These are phyloP conservation scores for Platichthys flesus DNA, from an alignment of 2,113 vertebrate species.

Conservation along the genomic window DNA sequence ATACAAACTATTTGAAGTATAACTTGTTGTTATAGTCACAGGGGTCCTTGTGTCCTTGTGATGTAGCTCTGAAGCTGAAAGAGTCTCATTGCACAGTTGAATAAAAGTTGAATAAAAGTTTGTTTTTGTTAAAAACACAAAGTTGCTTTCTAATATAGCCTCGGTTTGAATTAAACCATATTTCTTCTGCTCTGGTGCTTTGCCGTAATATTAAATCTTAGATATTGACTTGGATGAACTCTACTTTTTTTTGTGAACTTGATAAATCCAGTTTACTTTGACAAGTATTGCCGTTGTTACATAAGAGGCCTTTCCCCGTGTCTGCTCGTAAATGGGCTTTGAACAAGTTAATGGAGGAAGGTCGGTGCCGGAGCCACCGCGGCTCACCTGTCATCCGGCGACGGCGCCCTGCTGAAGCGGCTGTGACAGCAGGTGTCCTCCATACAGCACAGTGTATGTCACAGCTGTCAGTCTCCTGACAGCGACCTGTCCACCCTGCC, in stretches of 20 bases:
- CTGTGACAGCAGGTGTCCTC: constrained; percentile 78
- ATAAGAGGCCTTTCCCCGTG: constrained; percentile 4
- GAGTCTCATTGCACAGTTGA: not conserved
- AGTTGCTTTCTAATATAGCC: not conserved
- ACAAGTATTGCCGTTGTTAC: not conserved
- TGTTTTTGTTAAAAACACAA: not conserved
- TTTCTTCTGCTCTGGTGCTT: not conserved
- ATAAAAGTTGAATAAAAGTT: not conserved
- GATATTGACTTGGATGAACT: not conserved
- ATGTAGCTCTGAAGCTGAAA: too few species aligned
- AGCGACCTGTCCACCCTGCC: constrained; percentile 65
- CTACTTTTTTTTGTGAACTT: not conserved
- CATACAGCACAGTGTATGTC: constrained; percentile 73
- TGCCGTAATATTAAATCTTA: too few species aligned
- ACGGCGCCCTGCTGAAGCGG: constrained; percentile 48
- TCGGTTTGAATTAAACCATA: constrained; percentile 2
- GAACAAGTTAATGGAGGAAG: constrained; percentile 14
- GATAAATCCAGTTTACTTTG: constrained; percentile 9
- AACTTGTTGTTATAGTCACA: not conserved
- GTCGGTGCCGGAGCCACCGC: constrained; percentile 8
- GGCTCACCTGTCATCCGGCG: constrained; percentile 69
- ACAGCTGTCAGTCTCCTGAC: constrained; percentile 72
- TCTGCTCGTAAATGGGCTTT: constrained; percentile 31
- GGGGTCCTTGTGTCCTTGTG: too few species aligned
- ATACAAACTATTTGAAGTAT: not conserved